Evolutionary conservation across 2,113 vertebrate species (phyloP), one percentile per base, ranked within the genome.

Genomic region (Seriola aureovittata): DNA sequence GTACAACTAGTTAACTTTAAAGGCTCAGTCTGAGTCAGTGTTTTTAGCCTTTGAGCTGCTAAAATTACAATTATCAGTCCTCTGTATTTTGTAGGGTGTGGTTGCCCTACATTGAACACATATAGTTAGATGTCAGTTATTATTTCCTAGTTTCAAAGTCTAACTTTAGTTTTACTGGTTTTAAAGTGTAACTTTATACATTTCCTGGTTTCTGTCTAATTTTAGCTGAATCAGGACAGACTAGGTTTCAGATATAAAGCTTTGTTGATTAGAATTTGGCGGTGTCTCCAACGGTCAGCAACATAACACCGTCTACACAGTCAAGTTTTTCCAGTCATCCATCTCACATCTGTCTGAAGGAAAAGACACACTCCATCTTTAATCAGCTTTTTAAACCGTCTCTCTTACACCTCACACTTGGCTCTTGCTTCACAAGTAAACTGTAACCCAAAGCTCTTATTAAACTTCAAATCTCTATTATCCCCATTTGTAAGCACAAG

Each of bases 231-330:
- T 82, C 29, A 71, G 38, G 54, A 66, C 78, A 38, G 62, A 70
- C 66, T 36, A 19, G 59, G 64, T 86, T 86, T 80, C 65, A 74
- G 44, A 79, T 73, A 59, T 50, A 72, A 87, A 71, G 74, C 80
- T 81, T 84, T 84, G 82, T 78, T 87, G 79, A 87, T 84, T 57
- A 55, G 52, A 66, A 32, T 71, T 74, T 90, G 80, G 81, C 70
- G 4, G 3, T 21, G 29, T 54, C 65, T 63, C 19, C 17, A 42
- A 9, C 3, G 1, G 46, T 62, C 38, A 46, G 85, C 72, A 86
- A 86, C 81, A 78, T 60, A 71, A 84, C 63, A 87, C 78, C 63
- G 64, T 71, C 80, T 64, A 36, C 59, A 59, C 14, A 69, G 48
- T 62, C 10, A 5, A 62, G 46, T 32, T 81, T 81, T 81, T 67